Percentiles rank a stretch among this genome's conserved stretches.
Evolutionary conservation across 2,888 invertebrate genomes (phyloP).

Genomic region (Pilophorus perplexus): DNA sequence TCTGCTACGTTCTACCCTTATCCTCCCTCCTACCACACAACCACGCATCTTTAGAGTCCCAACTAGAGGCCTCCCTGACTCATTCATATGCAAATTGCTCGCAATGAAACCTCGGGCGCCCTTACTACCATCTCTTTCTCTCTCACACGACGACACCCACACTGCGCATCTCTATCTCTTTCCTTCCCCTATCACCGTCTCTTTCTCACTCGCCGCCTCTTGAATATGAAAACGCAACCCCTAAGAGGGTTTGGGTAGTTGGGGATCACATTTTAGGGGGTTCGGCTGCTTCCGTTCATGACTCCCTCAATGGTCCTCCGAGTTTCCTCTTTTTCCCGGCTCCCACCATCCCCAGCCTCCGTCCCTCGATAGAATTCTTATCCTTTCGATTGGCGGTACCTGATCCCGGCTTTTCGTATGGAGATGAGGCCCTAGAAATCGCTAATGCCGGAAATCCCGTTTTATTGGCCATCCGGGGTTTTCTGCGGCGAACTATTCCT

Average conservation of each 20-base stretch:
- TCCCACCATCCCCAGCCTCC: no score
- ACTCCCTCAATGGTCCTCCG: conserved; percentile 31
- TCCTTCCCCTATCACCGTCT: no score
- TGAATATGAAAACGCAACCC: conserved; percentile 35
- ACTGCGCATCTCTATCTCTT: not conserved
- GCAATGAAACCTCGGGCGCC: conserved; percentile 21
- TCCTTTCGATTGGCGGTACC: no score
- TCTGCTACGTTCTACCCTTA: no score
- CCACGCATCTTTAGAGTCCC: conserved; percentile 5
- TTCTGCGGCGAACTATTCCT: no score
- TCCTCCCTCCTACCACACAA: not conserved
- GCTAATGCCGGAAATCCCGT: no score
- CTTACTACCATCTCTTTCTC: not conserved
- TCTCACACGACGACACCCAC: conserved; percentile 14
- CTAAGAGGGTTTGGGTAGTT: conserved; percentile 22
- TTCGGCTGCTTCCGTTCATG: conserved; percentile 21
- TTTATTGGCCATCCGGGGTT: no score
- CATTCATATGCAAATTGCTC: conserved; percentile 31
- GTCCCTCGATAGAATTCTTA: no score
- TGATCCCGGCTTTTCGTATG: no score
- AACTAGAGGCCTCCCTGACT: not conserved
- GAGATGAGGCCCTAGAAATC: no score
- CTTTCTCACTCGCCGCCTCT: no score
- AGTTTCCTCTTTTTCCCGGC: no score
- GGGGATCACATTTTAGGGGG: conserved; percentile 21